phyloP scores from a whole-genome alignment of 2,113 vertebrate species.

The Gorsachius goisagi region DNA sequence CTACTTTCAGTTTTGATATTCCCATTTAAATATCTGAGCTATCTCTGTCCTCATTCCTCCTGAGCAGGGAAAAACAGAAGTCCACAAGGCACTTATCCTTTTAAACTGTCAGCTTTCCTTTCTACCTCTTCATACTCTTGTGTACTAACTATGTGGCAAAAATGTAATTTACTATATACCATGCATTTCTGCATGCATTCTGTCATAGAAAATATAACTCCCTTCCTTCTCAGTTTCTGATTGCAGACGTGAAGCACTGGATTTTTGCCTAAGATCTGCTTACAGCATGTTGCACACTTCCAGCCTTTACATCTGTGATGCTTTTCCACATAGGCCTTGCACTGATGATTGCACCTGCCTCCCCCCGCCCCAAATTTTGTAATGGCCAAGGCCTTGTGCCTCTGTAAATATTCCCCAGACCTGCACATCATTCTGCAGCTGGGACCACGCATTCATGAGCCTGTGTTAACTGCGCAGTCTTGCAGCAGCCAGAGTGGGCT shows the following conservation, averaged over 20 bases:
- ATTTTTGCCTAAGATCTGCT: neutral
- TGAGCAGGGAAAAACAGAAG: neutral
- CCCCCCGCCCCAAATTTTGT: neutral
- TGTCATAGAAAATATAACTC: neutral
- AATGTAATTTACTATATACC: neutral
- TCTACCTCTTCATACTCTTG: neutral
- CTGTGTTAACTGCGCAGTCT: neutral
- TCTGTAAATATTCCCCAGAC: neutral
- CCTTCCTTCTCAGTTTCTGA: neutral
- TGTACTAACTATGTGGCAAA: neutral
- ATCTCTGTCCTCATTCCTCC: neutral
- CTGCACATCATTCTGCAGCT: neutral
- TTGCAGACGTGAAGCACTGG: neutral
- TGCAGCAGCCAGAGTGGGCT: neutral
- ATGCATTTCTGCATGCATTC: neutral
- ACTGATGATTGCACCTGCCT: neutral
- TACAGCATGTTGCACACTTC: neutral
- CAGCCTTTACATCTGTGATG: neutral
- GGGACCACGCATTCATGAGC: neutral
- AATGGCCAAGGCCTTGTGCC: neutral
- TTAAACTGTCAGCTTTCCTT: neutral
- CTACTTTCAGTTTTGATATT: neutral
- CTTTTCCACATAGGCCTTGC: neutral
- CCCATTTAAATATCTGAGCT: neutral
- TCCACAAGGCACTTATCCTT: neutral